A percentile compares a stretch with the other conserved stretches of the same genome.
Conservation (phyloP, 2,797 vertebrate genomes). For the Platalea minor region DNA sequence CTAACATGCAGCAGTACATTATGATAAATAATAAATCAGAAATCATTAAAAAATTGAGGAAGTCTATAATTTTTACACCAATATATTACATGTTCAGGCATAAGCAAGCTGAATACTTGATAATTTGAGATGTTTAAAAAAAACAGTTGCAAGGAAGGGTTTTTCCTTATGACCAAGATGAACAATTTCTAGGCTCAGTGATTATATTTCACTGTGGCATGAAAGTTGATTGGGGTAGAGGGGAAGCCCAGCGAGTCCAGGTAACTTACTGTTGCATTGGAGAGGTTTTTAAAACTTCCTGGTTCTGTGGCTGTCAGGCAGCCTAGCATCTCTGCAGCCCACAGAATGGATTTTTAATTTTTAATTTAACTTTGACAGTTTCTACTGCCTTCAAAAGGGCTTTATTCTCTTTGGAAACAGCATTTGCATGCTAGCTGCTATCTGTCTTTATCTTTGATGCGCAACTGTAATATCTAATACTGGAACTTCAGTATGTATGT, state of each 20-base stretch:
- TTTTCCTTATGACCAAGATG: background rate
- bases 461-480: background rate
- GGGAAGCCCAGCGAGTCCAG: background rate
- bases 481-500: background rate
- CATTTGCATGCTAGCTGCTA: constrained; percentile 36
- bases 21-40: constrained; percentile 20
- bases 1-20: background rate
- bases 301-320: constrained; percentile 9
- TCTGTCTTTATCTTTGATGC: constrained; percentile 36
- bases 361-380: constrained; percentile 60
- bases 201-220: background rate
- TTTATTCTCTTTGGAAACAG: constrained; percentile 53
- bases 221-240: background rate
- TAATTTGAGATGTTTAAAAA: background rate
- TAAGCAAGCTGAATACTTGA: background rate
- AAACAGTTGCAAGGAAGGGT: background rate
- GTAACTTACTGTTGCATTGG: background rate
- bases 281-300: constrained; percentile 5
- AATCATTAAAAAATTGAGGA: background rate
- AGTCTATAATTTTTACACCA: background rate
- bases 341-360: constrained; percentile 55
- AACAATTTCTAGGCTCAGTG: background rate
- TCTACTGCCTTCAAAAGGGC: constrained; percentile 56
- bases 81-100: background rate
- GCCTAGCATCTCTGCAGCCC: constrained; percentile 23